Evolutionary conservation across 2,888 invertebrate species (phyloP), one percentile per base, ranked within the genome.

Genomic region (Hydriomena furcata): DNA sequence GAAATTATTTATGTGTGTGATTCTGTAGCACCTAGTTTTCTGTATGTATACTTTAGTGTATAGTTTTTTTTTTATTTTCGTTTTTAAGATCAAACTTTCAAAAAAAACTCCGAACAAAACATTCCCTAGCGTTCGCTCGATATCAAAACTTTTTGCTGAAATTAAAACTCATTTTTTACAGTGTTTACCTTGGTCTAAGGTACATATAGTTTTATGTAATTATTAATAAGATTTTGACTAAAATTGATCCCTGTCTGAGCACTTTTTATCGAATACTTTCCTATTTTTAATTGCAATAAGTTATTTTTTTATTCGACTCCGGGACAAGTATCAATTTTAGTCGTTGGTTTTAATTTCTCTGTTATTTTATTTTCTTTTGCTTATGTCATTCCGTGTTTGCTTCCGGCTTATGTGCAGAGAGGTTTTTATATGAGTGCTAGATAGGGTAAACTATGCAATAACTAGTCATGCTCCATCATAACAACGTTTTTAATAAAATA

Each of bases 1-100:
- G 75, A 84, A 77, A 83, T 84, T 87, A 89, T 89, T 87, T 89
- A 88, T 88, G 87, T 88, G 89, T 89, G 89, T 89, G 89, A 90
- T 89, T 84, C 79, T 71, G 73, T 86, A 84, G 81, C 70, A 71
- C 69, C 10, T 68, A 59, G 52, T 66, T 64, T 49, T 49, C 57
- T 74, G 67, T 71, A 68, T 76, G 76, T 82, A 61, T 59, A 77
- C 71, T 76, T 63, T 82, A 83, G 78, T 81, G 74, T 82, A 82
- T 81, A 84, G 79, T 76, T 78, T 73, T 77, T 77, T 76, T 78
- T 73, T 77, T 77, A 71, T 71, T 73, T 44, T 50, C 49, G 40
- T 60, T 52, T 57, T 45, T 52, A 30, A 51, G 44, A 38, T 47
- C 44, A 31, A 41, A 41, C 60, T 49, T 49, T 37, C 32, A 35